These are phyloP conservation scores for Parnassius mnemosyne DNA, from an alignment of 2,888 invertebrate genomes.

Conservation along the genomic window DNA sequence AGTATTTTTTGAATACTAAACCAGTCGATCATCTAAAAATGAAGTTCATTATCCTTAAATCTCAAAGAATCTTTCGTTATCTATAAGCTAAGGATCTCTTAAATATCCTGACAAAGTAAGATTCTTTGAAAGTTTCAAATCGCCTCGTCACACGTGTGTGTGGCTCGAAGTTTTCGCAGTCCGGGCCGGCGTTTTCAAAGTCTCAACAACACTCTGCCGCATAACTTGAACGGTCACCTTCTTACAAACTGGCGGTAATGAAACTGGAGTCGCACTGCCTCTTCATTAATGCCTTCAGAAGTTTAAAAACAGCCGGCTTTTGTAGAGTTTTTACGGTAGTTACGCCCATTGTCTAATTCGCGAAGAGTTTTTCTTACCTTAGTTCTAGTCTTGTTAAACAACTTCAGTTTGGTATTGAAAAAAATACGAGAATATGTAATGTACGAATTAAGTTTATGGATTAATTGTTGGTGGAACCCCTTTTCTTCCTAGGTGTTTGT, in stretches of 20 bases:
- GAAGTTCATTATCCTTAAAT: too few relatives aligned
- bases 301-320: constrained; percentile 16
- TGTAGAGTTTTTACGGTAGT: constrained; percentile 2
- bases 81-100: constrained; percentile 1
- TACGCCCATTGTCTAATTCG: background rate
- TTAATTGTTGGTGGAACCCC: too few relatives aligned
- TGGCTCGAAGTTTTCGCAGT: constrained; percentile 38
- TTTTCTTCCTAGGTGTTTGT: too few relatives aligned
- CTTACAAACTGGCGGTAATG: constrained; percentile 35
- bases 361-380: too few relatives aligned
- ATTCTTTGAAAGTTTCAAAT: constrained; percentile 36
- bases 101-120: constrained; percentile 16
- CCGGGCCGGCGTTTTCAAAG: constrained; percentile 37
- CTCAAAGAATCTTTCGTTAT: too few relatives aligned
- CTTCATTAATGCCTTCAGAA: constrained; percentile 26
- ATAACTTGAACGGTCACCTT: constrained; percentile 42
- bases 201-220: constrained; percentile 48
- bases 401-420: too few relatives aligned
- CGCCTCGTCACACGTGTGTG: constrained; percentile 36
- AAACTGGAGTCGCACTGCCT: constrained; percentile 37
- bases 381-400: too few relatives aligned
- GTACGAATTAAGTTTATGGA: too few relatives aligned
- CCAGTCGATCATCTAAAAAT: too few relatives aligned
- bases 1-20: too few relatives aligned
- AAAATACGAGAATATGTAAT: too few relatives aligned